Conservation (phyloP, 2,113 vertebrate genomes). For the Paradoxurus hermaphroditus region DNA sequence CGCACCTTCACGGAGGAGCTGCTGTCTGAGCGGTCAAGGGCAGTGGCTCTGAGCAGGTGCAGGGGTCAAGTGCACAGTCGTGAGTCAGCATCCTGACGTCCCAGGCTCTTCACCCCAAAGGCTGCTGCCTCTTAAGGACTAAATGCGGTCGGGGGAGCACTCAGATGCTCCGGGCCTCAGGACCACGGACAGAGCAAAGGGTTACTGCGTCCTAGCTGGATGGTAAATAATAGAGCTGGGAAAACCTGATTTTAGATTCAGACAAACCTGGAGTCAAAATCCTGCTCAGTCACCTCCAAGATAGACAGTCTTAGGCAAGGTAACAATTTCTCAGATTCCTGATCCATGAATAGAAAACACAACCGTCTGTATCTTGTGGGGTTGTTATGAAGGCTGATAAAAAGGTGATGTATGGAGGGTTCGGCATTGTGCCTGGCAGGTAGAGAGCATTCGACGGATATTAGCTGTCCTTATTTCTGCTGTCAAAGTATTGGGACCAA, state of each 20-base stretch:
- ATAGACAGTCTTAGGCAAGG: not conserved
- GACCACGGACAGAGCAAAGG: accelerated
- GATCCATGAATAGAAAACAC: not conserved
- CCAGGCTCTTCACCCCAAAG: too few species aligned
- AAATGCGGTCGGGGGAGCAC: accelerated
- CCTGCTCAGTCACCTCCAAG: too few species aligned
- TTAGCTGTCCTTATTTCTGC: not conserved
- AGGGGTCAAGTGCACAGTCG: accelerated
- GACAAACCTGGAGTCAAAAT: not conserved
- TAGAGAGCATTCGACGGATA: not conserved
- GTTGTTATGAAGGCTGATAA: not conserved
- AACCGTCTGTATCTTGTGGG: accelerated
- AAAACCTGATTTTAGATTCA: not conserved
- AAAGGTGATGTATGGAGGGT: too few species aligned
- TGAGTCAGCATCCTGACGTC: accelerated
- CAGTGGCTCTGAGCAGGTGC: too few species aligned
- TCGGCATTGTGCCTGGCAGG: not conserved
- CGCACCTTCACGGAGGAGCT: accelerated
- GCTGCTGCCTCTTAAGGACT: not conserved
- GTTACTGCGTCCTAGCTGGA: accelerated
- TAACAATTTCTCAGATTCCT: not conserved
- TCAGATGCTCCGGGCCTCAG: accelerated
- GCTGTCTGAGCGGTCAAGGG: accelerated
- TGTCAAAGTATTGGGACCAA: not conserved
- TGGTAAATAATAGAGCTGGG: accelerated